Evolutionary conservation across 2,888 invertebrate genomes (phyloP), one percentile per base, ranked within the genome.

Genomic region (Oscheius myriophilus): DNA sequence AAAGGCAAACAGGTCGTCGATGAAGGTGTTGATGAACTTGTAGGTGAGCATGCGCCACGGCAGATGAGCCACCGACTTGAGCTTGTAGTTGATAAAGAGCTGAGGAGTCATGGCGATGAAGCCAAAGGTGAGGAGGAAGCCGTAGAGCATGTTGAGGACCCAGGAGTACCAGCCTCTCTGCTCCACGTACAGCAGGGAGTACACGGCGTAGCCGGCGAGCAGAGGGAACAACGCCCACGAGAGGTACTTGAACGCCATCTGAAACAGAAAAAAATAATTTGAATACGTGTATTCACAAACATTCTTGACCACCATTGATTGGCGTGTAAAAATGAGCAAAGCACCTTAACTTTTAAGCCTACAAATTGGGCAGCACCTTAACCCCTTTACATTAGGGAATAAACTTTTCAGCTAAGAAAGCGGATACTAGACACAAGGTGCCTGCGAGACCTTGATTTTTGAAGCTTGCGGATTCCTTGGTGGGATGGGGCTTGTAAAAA

Each of bases 1-100:
- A 90, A 99, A 98, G 69, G 98, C 98, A 90, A 99, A 98, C 84
- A 99, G 95, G 88, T 99, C 98, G 89, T 98, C 98, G 84, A 98
- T 97, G 88, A 98, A 98, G 25, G 98, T 98, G 88, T 98, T 98
- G 68, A 98, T 91, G 88, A 96, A 96, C 90, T 98, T 98, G 88
- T 98, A 99, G 14, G 96, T 96, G 91, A 98, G 92, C 97, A 98
- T 98, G 71, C 98, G 91, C 98, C 98, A 99, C 4, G 98, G 98
- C 82, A 99, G 90, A 89, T 98, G 98, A 11, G 98, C 98, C 1
- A 98, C 97, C 23, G 96, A 97, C 87, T 99, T 96, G 82, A 99
- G 88, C 88, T 99, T 99, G 89, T 99, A 98, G 89, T 98, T 98
- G 82, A 98, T 99, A 87, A 98, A 98, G 73, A 98, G 89, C 61